phyloP scores from a whole-genome alignment of 1,140 invertebrate species.

The Leptinotarsa undecemlineata region DNA sequence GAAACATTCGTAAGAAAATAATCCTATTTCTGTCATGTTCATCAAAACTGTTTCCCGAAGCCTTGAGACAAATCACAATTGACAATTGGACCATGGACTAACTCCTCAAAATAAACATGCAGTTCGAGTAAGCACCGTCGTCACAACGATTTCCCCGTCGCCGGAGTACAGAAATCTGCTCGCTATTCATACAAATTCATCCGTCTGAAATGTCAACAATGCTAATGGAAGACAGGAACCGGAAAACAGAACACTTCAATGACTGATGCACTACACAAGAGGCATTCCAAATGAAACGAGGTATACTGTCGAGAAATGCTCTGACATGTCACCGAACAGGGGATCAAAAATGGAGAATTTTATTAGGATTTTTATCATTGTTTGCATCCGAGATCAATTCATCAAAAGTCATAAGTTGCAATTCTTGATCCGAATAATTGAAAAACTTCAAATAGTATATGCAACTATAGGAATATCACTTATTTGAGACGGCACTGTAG shows the following conservation, averaged over 20 bases:
- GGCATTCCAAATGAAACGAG: background rate
- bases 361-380: background rate
- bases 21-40: too few species aligned
- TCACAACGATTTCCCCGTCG: too few species aligned
- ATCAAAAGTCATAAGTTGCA: too few species aligned
- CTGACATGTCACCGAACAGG: background rate
- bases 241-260: slow-evolving; percentile 6
- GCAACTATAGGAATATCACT: too few species aligned
- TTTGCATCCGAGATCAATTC: background rate
- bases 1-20: too few species aligned
- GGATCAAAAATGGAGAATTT: background rate
- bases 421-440: too few species aligned
- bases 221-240: slow-evolving; percentile 2
- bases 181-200: slow-evolving; percentile 1
- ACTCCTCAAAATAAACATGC: background rate
- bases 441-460: too few species aligned
- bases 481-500: too few species aligned
- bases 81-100: background rate
- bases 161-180: background rate
- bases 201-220: slow-evolving; percentile 7
- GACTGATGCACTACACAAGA: background rate
- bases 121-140: background rate
- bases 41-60: too few species aligned
- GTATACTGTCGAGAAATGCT: background rate
- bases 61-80: too few species aligned